Evolutionary conservation across 2,888 invertebrate genomes (phyloP).

Genomic region (Eugnorisma glareosa): DNA sequence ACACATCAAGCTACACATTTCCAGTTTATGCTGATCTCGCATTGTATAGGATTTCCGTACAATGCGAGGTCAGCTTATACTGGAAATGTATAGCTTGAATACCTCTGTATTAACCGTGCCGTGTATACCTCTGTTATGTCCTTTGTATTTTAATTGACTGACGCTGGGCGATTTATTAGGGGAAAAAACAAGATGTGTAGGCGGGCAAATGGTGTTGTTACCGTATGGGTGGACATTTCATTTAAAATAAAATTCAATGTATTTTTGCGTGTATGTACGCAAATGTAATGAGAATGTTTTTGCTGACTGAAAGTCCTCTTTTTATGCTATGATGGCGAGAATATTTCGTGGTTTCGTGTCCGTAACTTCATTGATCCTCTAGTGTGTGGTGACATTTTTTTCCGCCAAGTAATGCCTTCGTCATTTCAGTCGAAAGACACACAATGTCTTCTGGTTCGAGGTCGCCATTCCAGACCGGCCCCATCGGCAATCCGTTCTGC

Average conservation of each 20-base stretch:
- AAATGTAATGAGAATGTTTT: constrained; percentile 21
- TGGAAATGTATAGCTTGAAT: too few species aligned
- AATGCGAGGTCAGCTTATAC: too few species aligned
- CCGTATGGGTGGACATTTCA: constrained; percentile 10
- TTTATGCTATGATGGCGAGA: background rate
- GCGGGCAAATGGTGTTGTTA: constrained; percentile 15
- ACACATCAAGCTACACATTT: too few species aligned
- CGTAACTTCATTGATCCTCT: background rate
- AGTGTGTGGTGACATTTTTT: background rate
- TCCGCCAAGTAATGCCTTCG: too few species aligned
- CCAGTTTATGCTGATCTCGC: too few species aligned
- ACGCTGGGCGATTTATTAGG: constrained; percentile 45
- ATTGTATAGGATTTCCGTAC: too few species aligned
- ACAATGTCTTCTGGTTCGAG: too few species aligned
- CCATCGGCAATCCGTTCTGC: too few species aligned
- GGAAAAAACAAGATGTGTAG: constrained; percentile 42
- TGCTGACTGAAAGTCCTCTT: background rate
- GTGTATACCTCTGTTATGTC: constrained; percentile 34
- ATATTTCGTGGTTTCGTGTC: background rate
- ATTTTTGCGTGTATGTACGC: constrained; percentile 14
- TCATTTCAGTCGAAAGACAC: too few species aligned
- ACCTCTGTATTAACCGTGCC: too few species aligned
- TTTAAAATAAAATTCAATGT: constrained; percentile 4
- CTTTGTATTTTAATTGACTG: constrained; percentile 52
- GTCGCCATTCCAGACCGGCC: too few species aligned